Percentiles rank a stretch among this genome's conserved stretches.
Evolutionary conservation across 1,140 invertebrate species (phyloP).

Genomic region (Zaprionus africanus): DNA sequence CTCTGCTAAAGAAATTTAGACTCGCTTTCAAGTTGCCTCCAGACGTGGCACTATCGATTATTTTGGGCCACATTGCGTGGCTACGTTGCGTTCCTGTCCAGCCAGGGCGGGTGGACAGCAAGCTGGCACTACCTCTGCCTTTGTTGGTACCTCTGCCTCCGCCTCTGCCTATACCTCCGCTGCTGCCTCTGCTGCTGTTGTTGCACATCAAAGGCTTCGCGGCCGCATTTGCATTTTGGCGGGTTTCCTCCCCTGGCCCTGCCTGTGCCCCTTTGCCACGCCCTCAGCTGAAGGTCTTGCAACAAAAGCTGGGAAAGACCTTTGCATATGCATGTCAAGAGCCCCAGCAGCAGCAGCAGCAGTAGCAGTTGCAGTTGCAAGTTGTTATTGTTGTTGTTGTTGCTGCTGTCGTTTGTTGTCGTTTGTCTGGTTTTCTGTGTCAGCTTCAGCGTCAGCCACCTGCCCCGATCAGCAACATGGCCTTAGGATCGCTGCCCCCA

Average conservation of each 20-base stretch:
- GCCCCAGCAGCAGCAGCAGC: constrained; percentile 43
- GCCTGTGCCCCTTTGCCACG: neutral
- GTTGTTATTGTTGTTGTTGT: constrained; percentile 47
- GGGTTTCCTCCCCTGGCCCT: constrained; percentile 43
- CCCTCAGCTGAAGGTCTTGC: constrained; percentile 56
- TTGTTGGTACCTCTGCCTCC: no score
- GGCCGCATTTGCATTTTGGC: constrained; percentile 76
- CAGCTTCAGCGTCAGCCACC: constrained; percentile 64
- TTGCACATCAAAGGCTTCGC: constrained; percentile 75
- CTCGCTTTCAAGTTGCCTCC: constrained; percentile 23
- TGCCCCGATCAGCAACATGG: constrained; percentile 64
- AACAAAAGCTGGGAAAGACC: constrained; percentile 74
- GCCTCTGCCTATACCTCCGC: neutral
- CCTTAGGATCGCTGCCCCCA: constrained; percentile 65
- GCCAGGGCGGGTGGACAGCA: neutral
- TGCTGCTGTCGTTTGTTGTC: constrained; percentile 40
- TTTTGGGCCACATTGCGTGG: constrained; percentile 45
- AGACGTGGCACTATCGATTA: constrained; percentile 39
- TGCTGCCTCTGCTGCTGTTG: neutral
- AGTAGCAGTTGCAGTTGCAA: constrained; percentile 27
- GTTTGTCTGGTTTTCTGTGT: constrained; percentile 72
- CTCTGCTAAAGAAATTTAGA: neutral
- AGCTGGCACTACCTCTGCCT: no score
- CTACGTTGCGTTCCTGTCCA: neutral
- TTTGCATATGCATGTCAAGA: constrained; percentile 81